These are phyloP conservation scores for Eupleurogrammus muticus DNA, from an alignment of 2,797 vertebrate species.

Conservation along the genomic window DNA sequence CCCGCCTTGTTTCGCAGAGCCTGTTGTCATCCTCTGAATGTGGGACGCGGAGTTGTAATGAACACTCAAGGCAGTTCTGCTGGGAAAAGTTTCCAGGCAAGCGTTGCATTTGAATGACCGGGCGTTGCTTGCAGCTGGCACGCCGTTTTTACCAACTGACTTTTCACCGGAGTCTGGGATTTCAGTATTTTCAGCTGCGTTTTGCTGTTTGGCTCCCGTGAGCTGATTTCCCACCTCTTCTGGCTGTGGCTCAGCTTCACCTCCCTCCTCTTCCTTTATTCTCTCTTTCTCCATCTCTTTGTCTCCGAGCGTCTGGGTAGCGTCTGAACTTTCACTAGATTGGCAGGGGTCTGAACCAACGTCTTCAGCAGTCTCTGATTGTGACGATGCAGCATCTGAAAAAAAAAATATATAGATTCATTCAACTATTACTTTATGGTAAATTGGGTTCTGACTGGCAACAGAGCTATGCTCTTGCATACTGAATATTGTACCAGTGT, in stretches of 20 bases:
- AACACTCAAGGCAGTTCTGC: conserved; percentile 90
- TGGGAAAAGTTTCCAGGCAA: conserved; percentile 91
- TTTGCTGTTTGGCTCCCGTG: conserved; percentile 69
- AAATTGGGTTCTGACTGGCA: not conserved
- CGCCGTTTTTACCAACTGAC: conserved; percentile 70
- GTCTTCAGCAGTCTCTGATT: conserved; percentile 72
- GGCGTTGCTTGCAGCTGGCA: conserved; percentile 72
- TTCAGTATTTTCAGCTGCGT: conserved; percentile 71
- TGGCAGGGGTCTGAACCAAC: conserved; percentile 69
- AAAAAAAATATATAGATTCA: conserved; percentile 37
- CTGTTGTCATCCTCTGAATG: conserved; percentile 91
- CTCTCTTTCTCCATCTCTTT: conserved; percentile 79
- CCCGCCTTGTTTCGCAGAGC: conserved; percentile 71
- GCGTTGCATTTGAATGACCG: conserved; percentile 91
- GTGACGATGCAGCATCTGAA: conserved; percentile 76
- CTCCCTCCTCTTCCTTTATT: conserved; percentile 72
- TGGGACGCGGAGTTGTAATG: conserved; percentile 93
- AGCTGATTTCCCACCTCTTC: conserved; percentile 73
- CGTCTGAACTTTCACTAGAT: conserved; percentile 66
- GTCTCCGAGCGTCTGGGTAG: conserved; percentile 58
- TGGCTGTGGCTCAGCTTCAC: conserved; percentile 62
- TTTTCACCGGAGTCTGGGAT: conserved; percentile 67
- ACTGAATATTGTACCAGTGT: not conserved
- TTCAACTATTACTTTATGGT: conserved; percentile 5
- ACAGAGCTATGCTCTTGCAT: conserved; percentile 15